Base-by-base conservation (phyloP, 2,888 invertebrate species). In the Pseudanteris insignis region DNA sequence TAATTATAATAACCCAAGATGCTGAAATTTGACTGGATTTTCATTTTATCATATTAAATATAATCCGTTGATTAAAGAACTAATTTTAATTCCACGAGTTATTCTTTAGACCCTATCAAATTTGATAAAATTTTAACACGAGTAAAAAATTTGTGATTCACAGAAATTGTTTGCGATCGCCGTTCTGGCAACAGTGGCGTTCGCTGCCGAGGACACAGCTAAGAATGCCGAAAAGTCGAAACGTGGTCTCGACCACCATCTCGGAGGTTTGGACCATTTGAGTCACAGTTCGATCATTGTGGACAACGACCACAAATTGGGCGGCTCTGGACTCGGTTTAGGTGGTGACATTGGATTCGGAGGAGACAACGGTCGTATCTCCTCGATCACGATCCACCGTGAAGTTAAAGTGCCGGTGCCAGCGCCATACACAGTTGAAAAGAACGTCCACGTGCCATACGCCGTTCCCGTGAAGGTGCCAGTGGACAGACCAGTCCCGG, bases 371-470 rank as follows among this genome's bases (percentile, higher is more conserved):
- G 76, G 72, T 29, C 71, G 65, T 24, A 76, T 77, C 25, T 71
- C 75, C 5, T 69, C 70, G 3, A 73, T 78, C 60, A 78, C 77
- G 25, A 77, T 77, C 38, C 76, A 76, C 29, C 67, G 71, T 2
- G 78, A 77, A 62, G 74, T 75, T 6, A 60, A 68, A 40, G 75
- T 77, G 6, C 70, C 73, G 1, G 72, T 76, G 0, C 78, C 78
- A 4, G 72, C 70, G 1, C 78, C 78, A 2, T 77, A 77, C 54
- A 62, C 74, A 2, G 77, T 78, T 2, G 76, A 78, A 58, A 73
- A 63, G 26, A 66, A 69, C 2, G 55, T 76, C 8, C 74, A 74
- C 0, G 77, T 76, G 6, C 76, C 77, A 0, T 69, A 70, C 38
- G 59, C 74, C 1, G 75, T 77, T 6, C 76, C 65, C 12, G 73